Evolutionary conservation across 2,888 invertebrate genomes (phyloP).

Genomic region (Brassicogethes aeneus): DNA sequence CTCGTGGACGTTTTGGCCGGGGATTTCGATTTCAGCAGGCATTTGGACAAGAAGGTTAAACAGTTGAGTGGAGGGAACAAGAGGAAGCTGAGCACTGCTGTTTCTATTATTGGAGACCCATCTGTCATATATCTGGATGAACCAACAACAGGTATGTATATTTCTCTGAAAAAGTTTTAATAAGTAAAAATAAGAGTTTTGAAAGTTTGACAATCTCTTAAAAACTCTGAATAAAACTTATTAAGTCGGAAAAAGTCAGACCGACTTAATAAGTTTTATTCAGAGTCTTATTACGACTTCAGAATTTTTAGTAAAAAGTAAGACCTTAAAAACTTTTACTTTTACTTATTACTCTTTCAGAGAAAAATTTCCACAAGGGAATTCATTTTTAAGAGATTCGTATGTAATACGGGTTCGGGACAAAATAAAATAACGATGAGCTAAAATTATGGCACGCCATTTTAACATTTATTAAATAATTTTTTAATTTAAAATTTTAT

Average conservation of each 20-base stretch:
- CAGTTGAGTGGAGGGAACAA: slow-evolving; percentile 48
- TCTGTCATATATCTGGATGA: slow-evolving; percentile 46
- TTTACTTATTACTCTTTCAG: not conserved
- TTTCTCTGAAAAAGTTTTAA: too few species aligned
- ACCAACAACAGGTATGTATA: slow-evolving; percentile 47
- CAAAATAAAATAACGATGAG: too few species aligned
- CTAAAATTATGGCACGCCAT: too few species aligned
- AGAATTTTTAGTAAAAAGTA: not conserved
- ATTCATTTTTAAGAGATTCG: too few species aligned
- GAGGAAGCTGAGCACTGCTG: slow-evolving; percentile 47
- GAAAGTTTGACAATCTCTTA: too few species aligned
- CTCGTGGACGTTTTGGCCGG: slow-evolving; percentile 35
- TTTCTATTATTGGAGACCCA: slow-evolving; percentile 48
- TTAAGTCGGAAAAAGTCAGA: too few species aligned
- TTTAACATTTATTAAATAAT: too few species aligned
- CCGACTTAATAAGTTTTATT: slow-evolving; percentile 1
- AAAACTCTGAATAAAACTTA: slow-evolving; percentile 1
- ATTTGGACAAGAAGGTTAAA: slow-evolving; percentile 41
- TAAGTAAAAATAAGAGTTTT: too few species aligned
- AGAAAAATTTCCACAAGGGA: too few species aligned
- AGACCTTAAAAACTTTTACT: too few species aligned
- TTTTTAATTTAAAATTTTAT: too few species aligned
- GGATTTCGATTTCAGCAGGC: slow-evolving; percentile 39
- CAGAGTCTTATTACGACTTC: not conserved
- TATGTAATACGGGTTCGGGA: too few species aligned